Evolutionary conservation across 2,797 vertebrate species (phyloP).

Genomic region (Scleropages formosus): DNA sequence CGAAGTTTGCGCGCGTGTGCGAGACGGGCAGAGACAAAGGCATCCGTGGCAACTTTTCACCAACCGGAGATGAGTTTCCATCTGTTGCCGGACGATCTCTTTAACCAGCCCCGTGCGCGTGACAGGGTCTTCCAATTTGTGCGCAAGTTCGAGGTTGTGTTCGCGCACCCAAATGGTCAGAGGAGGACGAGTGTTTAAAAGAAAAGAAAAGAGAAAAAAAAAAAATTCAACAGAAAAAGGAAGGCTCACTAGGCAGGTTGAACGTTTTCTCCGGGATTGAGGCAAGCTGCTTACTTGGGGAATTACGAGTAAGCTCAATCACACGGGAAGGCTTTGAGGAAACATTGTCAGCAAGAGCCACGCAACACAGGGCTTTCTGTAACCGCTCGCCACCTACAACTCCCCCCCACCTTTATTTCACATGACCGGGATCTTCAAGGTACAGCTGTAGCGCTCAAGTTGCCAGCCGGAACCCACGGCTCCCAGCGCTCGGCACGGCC

Average conservation of each 20-base stretch:
- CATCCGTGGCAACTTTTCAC: neutral
- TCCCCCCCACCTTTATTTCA: neutral
- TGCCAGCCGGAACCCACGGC: neutral
- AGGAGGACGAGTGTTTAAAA: neutral
- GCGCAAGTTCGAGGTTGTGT: neutral
- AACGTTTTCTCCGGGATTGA: slow-evolving; percentile 63
- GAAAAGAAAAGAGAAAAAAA: too few relatives aligned
- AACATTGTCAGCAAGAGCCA: slow-evolving; percentile 43
- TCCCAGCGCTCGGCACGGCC: neutral
- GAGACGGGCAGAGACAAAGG: too few relatives aligned
- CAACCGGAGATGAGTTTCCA: neutral
- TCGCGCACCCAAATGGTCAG: too few relatives aligned
- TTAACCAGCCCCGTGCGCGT: too few relatives aligned
- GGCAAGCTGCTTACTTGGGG: slow-evolving; percentile 64
- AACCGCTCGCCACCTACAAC: neutral
- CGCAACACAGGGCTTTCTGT: neutral
- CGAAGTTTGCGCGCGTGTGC: neutral
- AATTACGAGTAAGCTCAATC: slow-evolving; percentile 60
- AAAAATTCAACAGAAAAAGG: slow-evolving; percentile 31
- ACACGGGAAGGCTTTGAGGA: slow-evolving; percentile 52
- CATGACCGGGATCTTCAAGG: neutral
- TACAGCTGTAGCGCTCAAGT: neutral
- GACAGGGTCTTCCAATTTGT: too few relatives aligned
- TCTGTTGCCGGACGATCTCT: too few relatives aligned
- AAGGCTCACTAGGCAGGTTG: slow-evolving; percentile 44